phyloP scores from a whole-genome alignment of 2,888 invertebrate species.

The Beris chalybata region DNA sequence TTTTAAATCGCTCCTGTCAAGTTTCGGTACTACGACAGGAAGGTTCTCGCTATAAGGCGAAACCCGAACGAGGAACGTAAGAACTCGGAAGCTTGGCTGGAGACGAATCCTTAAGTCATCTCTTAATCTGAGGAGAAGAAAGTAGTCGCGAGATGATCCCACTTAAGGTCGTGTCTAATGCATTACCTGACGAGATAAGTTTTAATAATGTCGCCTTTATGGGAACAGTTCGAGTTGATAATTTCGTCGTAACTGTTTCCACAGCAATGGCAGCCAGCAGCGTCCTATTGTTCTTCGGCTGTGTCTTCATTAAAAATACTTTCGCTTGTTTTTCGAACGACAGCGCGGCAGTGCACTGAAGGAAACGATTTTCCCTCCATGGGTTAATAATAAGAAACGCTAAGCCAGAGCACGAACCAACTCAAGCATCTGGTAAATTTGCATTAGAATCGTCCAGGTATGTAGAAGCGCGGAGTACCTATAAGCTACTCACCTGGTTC shows the following conservation, averaged over 20 bases:
- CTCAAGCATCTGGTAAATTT: conserved; percentile 15
- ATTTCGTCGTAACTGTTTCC: conserved; percentile 20
- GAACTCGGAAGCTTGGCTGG: too few species aligned
- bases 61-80: too few species aligned
- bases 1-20: conserved; percentile 25
- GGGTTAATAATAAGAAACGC: neutral
- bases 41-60: too few species aligned
- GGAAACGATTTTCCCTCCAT: neutral
- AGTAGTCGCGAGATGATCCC: conserved; percentile 10
- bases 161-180: neutral
- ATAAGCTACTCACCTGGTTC: too few species aligned
- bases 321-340: neutral
- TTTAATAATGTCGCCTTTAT: conserved; percentile 29
- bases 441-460: conserved; percentile 15
- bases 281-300: conserved; percentile 15
- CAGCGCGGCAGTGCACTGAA: too few species aligned
- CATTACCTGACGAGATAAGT: conserved; percentile 1
- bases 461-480: neutral
- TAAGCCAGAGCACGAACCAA: conserved; percentile 3
- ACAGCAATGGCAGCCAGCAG: neutral
- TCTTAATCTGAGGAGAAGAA: conserved; percentile 14
- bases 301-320: conserved; percentile 16
- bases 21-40: neutral
- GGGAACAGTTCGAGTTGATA: conserved; percentile 22
- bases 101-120: conserved; percentile 15